Evolutionary conservation across 92 coral and sea anemone species (phyloP), one percentile per base, ranked within the genome.

Genomic region (Epizoanthus scotinus): DNA sequence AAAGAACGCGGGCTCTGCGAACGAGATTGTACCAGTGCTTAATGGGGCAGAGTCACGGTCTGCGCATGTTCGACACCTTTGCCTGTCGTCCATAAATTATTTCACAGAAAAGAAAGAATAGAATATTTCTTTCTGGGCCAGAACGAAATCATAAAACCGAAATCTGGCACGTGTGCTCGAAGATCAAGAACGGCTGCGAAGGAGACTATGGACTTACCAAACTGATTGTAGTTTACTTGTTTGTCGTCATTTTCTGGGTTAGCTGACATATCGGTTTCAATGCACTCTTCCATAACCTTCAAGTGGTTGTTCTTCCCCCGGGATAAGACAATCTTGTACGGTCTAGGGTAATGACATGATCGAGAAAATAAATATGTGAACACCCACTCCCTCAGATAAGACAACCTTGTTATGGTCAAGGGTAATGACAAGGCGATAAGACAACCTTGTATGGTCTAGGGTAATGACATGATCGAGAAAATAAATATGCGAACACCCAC

Each of bases 201-300:
- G n/a, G n/a, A n/a, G n/a, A n/a, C n/a, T n/a, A n/a, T n/a, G n/a
- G n/a, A n/a, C 52, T 59, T 59, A 75, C 81, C 81, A 58, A 8
- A 59, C 25, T 58, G 81, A 22, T 58, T 75, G 67, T 34, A n/a
- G 15, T 29, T 57, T 59, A 18, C 88, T 58, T 67, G 53, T 63
- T 86, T 75, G 25, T 65, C 73, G 10, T 73, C 86, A 22, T 72
- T 83, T 18, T 91, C 94, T 21, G 94, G 92, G 56, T 91, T 81
- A 12, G 88, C 90, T 3, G 91, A 85, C 0, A 79, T 50, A 31
- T 91, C 94, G 38, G 87, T 73, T 63, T 92, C 94, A 26, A 94
- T 60, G 77, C 98, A 94, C 36, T 94, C 90, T 72, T 94, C 98
- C 31, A 88, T 40, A n/a, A 94, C 87, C 69, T 81, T 86, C 90